Evolutionary conservation across 2,113 vertebrate genomes (phyloP).

Genomic region (Protomyctophum bolini): DNA sequence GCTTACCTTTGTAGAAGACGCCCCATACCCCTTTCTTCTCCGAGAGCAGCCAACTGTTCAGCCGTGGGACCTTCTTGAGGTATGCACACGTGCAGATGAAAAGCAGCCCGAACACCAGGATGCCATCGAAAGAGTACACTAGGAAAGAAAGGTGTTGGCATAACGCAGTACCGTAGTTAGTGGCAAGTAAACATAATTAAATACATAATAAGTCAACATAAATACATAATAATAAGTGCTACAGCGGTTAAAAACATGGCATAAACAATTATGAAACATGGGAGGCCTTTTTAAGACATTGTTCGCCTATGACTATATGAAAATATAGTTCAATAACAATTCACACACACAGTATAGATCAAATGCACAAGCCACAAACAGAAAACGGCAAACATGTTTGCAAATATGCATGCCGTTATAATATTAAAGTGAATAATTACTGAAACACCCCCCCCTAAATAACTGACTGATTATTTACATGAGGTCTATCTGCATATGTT

Average conservation of each 20-base stretch:
- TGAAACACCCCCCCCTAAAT: too few relatives aligned
- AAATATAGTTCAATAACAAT: not conserved
- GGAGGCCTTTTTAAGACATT: not conserved
- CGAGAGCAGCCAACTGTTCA: slow-evolving; percentile 90
- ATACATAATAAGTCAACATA: too few relatives aligned
- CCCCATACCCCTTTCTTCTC: slow-evolving; percentile 96
- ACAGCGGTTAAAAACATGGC: too few relatives aligned
- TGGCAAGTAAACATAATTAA: too few relatives aligned
- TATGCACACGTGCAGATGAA: slow-evolving; percentile 97
- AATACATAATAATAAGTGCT: too few relatives aligned
- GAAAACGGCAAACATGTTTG: too few relatives aligned
- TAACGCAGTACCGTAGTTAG: too few relatives aligned
- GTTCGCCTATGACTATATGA: not conserved
- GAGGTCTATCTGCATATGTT: too few relatives aligned
- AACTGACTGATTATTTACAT: too few relatives aligned
- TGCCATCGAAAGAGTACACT: slow-evolving; percentile 92
- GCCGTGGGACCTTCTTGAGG: slow-evolving; percentile 93
- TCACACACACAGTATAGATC: not conserved
- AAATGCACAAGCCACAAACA: too few relatives aligned
- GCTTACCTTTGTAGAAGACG: slow-evolving; percentile 93
- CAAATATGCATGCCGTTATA: too few relatives aligned
- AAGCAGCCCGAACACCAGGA: slow-evolving; percentile 92
- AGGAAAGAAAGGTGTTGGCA: slow-evolving; percentile 4
- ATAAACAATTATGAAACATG: not conserved
- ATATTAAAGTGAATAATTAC: too few relatives aligned